Evolutionary conservation across 2,113 vertebrate species (phyloP).

Genomic region (Numenius arquata): DNA sequence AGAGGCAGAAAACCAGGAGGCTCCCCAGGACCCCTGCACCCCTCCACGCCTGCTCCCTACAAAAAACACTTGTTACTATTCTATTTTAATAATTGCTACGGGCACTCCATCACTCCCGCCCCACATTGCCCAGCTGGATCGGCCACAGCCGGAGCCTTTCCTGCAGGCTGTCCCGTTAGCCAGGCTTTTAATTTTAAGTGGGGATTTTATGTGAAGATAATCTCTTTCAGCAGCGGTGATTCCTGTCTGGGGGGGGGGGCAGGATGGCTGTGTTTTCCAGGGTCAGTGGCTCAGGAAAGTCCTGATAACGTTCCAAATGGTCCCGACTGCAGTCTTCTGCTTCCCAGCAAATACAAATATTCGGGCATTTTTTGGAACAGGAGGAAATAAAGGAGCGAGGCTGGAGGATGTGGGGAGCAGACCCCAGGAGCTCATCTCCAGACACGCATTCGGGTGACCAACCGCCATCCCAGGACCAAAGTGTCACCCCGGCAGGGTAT

Average conservation of each 20-base stretch:
- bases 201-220: not conserved
- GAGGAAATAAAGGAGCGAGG: not conserved
- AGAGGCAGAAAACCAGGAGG: not conserved
- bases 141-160: rapidly evolving
- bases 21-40: not conserved
- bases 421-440: not conserved
- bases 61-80: not conserved
- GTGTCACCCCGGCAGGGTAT: rapidly evolving
- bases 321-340: not conserved
- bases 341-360: not conserved
- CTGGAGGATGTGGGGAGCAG: not conserved
- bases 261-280: not conserved
- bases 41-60: not conserved
- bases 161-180: not conserved
- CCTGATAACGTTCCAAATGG: not conserved
- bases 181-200: not conserved
- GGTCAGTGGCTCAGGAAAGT: not conserved
- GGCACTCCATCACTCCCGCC: not conserved
- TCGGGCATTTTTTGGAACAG: not conserved
- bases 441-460: rapidly evolving
- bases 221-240: not conserved
- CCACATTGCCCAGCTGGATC: rapidly evolving
- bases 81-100: not conserved
- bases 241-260: not conserved
- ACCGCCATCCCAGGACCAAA: not conserved